These are phyloP conservation scores for Nothobranchius furzeri DNA, from an alignment of 2,113 vertebrate species.

Conservation along the genomic window DNA sequence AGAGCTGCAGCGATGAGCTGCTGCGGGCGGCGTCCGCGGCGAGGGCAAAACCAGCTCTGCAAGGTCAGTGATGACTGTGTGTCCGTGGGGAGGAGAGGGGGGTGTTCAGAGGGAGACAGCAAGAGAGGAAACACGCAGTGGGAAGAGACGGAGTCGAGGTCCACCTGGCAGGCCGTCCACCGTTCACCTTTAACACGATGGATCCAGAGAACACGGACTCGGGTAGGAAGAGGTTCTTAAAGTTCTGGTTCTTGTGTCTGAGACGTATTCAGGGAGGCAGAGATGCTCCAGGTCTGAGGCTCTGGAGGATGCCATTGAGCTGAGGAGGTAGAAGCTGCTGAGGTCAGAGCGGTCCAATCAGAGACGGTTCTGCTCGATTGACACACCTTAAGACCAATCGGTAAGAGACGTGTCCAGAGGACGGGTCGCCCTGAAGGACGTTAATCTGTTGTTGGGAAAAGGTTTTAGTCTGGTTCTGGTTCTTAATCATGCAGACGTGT, in stretches of 20 bases:
- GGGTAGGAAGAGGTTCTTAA: constrained; percentile 57
- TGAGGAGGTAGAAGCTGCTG: not conserved
- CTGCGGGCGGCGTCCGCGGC: not conserved
- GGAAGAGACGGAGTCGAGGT: constrained; percentile 29
- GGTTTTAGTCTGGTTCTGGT: too few relatives aligned
- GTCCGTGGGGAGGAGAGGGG: not conserved
- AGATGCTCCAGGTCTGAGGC: constrained; percentile 14
- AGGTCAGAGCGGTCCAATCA: constrained; percentile 34
- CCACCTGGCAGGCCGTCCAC: constrained; percentile 51
- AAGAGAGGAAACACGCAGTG: not conserved
- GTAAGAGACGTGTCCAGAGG: accelerated
- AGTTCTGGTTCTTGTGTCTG: constrained; percentile 10
- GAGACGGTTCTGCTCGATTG: not conserved
- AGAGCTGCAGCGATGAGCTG: constrained; percentile 20
- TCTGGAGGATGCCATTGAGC: constrained; percentile 28
- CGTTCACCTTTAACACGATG: constrained; percentile 48
- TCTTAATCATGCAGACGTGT: too few relatives aligned
- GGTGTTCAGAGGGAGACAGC: not conserved
- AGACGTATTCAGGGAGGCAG: not conserved
- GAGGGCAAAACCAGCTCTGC: constrained; percentile 55
- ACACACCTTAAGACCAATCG: constrained; percentile 4
- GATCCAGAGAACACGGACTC: constrained; percentile 65
- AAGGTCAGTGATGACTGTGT: constrained; percentile 65
- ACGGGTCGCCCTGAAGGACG: not conserved
- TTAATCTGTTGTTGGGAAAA: not conserved